These are phyloP conservation scores for Crossaster papposus DNA, from an alignment of 53 echinoderm and acorn worm species.

Conservation along the genomic window DNA sequence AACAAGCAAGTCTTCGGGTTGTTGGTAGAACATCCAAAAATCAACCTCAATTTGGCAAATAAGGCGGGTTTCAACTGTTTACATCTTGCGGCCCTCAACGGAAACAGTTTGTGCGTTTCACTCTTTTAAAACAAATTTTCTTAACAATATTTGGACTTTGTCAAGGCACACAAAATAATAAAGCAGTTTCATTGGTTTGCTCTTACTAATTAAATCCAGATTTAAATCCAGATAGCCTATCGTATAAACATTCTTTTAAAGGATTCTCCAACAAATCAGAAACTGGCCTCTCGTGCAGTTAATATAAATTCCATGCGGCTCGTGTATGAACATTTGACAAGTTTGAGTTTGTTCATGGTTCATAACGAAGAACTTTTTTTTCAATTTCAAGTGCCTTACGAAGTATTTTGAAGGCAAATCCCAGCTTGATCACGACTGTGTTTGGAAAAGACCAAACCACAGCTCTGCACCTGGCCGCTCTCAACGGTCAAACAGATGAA, in stretches of 20 bases:
- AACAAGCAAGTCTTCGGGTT: conserved; percentile 29
- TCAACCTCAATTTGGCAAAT: conserved; percentile 14
- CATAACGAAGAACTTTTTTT: not conserved
- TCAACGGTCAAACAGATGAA: conserved; percentile 48
- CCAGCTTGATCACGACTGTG: not conserved
- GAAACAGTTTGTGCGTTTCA: conserved; percentile 31
- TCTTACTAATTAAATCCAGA: no score
- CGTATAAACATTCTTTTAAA: no score
- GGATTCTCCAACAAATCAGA: no score
- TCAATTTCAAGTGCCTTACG: not conserved
- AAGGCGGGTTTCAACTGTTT: conserved; percentile 46
- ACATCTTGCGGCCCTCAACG: conserved; percentile 20
- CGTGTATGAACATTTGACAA: not conserved
- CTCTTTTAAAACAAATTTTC: not conserved
- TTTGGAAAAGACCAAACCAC: conserved; percentile 29
- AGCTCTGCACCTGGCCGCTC: conserved; percentile 54
- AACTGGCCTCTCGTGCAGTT: no score
- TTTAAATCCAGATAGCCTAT: no score
- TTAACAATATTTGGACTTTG: not conserved
- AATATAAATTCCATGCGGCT: no score
- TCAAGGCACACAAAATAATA: not conserved
- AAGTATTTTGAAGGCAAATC: not conserved
- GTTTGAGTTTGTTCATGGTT: not conserved
- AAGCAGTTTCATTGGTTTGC: no score
- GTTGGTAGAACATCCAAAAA: conserved; percentile 25